Percentiles rank a stretch among this genome's conserved stretches.
phyloP scores from a whole-genome alignment of 2,113 vertebrate genomes.

The Bubalus kerabau region DNA sequence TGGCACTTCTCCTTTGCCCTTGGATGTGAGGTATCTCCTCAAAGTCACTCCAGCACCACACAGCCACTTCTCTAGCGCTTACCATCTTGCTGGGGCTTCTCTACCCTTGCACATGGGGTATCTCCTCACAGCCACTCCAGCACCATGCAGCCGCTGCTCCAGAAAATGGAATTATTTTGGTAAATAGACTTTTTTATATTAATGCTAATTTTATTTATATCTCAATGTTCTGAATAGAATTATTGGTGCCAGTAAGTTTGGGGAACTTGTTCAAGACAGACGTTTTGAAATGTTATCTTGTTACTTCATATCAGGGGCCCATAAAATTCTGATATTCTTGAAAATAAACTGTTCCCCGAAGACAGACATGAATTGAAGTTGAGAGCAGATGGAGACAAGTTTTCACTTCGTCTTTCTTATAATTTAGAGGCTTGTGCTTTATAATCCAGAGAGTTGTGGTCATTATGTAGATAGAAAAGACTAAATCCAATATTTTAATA shows the following conservation, averaged over 20 bases:
- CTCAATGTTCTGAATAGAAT: background rate
- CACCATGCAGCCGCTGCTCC: accelerated
- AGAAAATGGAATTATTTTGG: background rate
- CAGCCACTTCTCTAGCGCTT: background rate
- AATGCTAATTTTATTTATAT: background rate
- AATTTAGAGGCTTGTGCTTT: background rate
- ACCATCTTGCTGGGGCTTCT: background rate
- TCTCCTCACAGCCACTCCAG: background rate
- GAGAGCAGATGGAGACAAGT: background rate
- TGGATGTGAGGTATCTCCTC: background rate
- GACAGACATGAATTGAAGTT: background rate
- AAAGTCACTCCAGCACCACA: accelerated
- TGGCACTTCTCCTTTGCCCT: background rate
- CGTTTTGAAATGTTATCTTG: background rate
- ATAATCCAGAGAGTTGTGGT: background rate
- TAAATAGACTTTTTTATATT: background rate
- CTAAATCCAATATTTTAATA: background rate
- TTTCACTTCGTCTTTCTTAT: background rate
- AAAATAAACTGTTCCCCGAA: background rate
- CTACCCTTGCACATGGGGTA: background rate
- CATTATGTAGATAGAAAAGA: background rate
- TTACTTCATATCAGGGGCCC: background rate
- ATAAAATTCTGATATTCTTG: background rate
- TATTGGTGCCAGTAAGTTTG: background rate
- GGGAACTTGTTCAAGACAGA: background rate